These are phyloP conservation scores for Drosophila koepferae DNA, from an alignment of 2,888 invertebrate genomes.

Conservation along the genomic window DNA sequence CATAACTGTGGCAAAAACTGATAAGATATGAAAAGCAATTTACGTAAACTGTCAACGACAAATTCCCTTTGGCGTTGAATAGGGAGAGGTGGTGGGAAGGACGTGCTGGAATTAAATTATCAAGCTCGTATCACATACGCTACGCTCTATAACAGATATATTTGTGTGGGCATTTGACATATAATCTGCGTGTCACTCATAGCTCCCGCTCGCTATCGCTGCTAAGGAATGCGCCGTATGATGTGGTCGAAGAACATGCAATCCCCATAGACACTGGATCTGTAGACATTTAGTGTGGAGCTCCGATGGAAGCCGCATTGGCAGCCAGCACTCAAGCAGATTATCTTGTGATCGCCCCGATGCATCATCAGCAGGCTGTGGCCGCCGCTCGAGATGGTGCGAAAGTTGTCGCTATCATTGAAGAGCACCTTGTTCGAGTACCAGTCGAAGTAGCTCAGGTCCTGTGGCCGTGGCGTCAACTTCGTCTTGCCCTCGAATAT, in stretches of 20 bases:
- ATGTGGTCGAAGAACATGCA: slow-evolving; percentile 65
- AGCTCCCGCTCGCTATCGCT: background rate
- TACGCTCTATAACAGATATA: background rate
- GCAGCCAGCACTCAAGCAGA: slow-evolving; percentile 57
- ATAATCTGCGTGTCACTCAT: slow-evolving; percentile 35
- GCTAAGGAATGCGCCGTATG: slow-evolving; percentile 52
- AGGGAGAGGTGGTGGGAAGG: background rate
- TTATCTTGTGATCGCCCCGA: slow-evolving; percentile 56
- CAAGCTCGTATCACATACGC: slow-evolving; percentile 5
- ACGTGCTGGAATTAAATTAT: slow-evolving; percentile 44
- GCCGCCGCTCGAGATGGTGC: slow-evolving; percentile 15
- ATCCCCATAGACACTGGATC: slow-evolving; percentile 50
- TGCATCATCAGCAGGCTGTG: slow-evolving; percentile 61
- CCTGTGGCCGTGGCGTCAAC: slow-evolving; percentile 26
- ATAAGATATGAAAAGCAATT: slow-evolving; percentile 77
- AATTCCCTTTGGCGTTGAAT: slow-evolving; percentile 52
- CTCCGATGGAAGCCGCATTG: slow-evolving; percentile 33
- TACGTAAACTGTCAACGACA: slow-evolving; percentile 77
- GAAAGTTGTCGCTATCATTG: slow-evolving; percentile 54
- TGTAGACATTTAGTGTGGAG: slow-evolving; percentile 20
- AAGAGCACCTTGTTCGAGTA: slow-evolving; percentile 28
- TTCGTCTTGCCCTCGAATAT: slow-evolving; percentile 52
- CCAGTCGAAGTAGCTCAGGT: slow-evolving; percentile 63
- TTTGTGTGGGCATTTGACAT: background rate
- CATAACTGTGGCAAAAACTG: slow-evolving; percentile 55